Base-by-base conservation (phyloP, 1,140 invertebrate genomes). In the Hestina assimilis region DNA sequence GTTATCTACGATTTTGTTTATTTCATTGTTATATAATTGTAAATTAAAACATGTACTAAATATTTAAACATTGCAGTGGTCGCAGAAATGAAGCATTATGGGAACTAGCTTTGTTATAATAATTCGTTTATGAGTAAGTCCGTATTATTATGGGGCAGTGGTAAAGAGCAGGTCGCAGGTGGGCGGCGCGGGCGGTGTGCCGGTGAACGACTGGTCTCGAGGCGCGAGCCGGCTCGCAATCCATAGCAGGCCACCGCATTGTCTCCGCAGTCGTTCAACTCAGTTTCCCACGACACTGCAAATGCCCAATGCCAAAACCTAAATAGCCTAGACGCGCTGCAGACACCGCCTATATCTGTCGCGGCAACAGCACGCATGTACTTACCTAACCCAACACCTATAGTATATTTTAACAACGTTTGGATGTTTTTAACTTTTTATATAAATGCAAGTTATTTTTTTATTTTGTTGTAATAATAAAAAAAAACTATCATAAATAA, bases 191-290 rank as follows among this genome's bases (percentile, higher is more conserved):
- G 31, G 14, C 45, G 51, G 67, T 40, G 42, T 35, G 57, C 47
- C 58, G 67, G 64, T 69, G 69, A 80, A 73, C 75, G 74, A 74
- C 67, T 77, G 69, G 72, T 38, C 33, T 63, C 42, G 41, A 33
- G 57, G 38, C 33, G 33, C 33, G 33, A 33, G 33, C 48, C 28
- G 53, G 21, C 12, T 19, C 70, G 67, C 68, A 69, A 76, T 69
- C 46, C 64, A 68, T 66, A 63, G 66, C 69, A 69, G 61, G 68
- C 72, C 66, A 70, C 68, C 73, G 82, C 73, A 84, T 83, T 85
- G 82, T 85, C 78, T 75, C 74, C 57, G 69, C 77, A 85, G 84
- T 87, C 82, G 81, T 85, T 87, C 84, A 85, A 87, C 84, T 83
- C 78, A 38, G 75, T 71, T 84, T 84, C 84, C 82, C 82, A 87